Evolutionary conservation across 2,888 invertebrate genomes (phyloP).

Genomic region (Leptopilina syphax): DNA sequence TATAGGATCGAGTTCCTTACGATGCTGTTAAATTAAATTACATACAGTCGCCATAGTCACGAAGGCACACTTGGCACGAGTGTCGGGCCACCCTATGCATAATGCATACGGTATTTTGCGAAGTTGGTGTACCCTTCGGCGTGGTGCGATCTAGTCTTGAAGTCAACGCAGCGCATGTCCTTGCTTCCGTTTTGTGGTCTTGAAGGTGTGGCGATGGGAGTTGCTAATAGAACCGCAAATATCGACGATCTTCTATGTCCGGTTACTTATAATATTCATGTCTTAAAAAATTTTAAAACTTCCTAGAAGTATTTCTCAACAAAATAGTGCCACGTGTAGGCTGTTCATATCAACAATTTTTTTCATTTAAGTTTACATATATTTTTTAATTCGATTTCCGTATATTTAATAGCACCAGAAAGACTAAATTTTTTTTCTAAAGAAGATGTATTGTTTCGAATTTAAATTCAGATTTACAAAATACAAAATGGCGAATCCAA

Average conservation of each 20-base stretch:
- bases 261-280: constrained; percentile 25
- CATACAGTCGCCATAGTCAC: constrained; percentile 72
- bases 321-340: too few relatives aligned
- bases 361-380: too few relatives aligned
- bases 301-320: too few relatives aligned
- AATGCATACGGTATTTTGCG: constrained; percentile 72
- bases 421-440: too few relatives aligned
- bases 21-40: constrained; percentile 74
- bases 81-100: constrained; percentile 71
- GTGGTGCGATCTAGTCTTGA: constrained; percentile 49
- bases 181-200: constrained; percentile 12
- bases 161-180: constrained; percentile 41
- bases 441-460: too few relatives aligned
- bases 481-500: too few relatives aligned
- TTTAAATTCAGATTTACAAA: too few relatives aligned
- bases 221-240: constrained; percentile 64
- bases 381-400: too few relatives aligned
- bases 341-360: too few relatives aligned
- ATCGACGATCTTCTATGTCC: constrained; percentile 54
- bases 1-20: constrained; percentile 67
- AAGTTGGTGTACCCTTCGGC: constrained; percentile 56
- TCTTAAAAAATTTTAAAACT: too few relatives aligned
- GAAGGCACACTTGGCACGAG: constrained; percentile 73
- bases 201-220: constrained; percentile 40
- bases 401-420: too few relatives aligned